Evolutionary conservation across 2,888 invertebrate species (phyloP), one percentile per base, ranked within the genome.

Genomic region (Onchidella celtica): DNA sequence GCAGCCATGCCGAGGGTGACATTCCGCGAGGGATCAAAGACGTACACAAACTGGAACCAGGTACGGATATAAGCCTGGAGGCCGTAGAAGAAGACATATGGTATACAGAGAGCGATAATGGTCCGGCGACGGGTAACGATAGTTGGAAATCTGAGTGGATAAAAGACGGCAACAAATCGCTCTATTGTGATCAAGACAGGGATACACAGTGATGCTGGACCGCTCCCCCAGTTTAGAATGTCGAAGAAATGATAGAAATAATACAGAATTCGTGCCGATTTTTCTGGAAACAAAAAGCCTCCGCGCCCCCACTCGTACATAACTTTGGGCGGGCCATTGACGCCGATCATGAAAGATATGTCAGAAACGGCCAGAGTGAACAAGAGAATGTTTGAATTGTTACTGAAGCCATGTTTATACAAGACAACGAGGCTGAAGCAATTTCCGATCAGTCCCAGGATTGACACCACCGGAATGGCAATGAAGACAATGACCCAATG

Each of bases 11-110:
- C 79, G 17, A 79, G 55, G 3, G 47, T 63, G 14, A 24, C 24
- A 27, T 73, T 73, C 14, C 29, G 61, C 9, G 70, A 21, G n/a
- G 2, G 21, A 65, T 63, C 72, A 3, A 6, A 72, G 0, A 72
- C 36, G 65, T 79, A 79, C 34, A 57, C 57, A 65, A 79, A 79
- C 34, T 57, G 61, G n/a, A 72, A 79, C 79, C 79, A 79, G 6
- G 61, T 55, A 11, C 79, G n/a, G 9, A 65, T 47, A 32, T 79
- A 79, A 24, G 47, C 47, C 29, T 72, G 72, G 9, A 65, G 34
- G 3, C 68, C 65, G 24, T 65, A 72, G 32, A 55, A 63, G 34
- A 65, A 47, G 1, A 55, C 29, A 47, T 63, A 38, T 11, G 69
- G 47, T 3, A 61, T 29, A 0, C 29, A 34, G 21, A 72, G 63